Conservation (phyloP, 2,888 invertebrate species). For the Macrosoma leucophasiata region DNA sequence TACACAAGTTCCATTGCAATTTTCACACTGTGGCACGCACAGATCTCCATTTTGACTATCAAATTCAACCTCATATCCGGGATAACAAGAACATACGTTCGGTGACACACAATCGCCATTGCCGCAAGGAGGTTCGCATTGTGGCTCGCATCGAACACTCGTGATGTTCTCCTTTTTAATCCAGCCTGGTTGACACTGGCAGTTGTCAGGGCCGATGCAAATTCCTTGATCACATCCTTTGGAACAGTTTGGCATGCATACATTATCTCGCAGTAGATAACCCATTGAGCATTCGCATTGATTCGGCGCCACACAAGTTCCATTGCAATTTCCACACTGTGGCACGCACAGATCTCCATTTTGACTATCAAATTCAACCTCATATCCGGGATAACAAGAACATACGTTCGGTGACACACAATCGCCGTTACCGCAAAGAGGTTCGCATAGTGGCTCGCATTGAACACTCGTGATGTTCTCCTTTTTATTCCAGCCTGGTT, state of each 20-base stretch:
- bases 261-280: constrained; percentile 12
- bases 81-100: constrained; percentile 55
- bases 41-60: constrained; percentile 22
- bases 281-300: constrained; percentile 52
- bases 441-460: constrained; percentile 18
- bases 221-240: constrained; percentile 28
- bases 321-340: constrained; percentile 58
- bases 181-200: constrained; percentile 11
- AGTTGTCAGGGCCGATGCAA: constrained; percentile 30
- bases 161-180: constrained; percentile 1
- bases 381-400: constrained; percentile 20
- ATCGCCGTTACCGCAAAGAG: constrained; percentile 18
- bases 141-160: constrained; percentile 32
- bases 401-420: constrained; percentile 25
- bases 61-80: constrained; percentile 36
- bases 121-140: constrained; percentile 57
- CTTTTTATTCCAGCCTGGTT: constrained; percentile 22
- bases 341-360: constrained; percentile 52
- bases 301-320: constrained; percentile 57
- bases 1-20: constrained; percentile 32
- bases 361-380: constrained; percentile 7
- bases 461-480: neutral
- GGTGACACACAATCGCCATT: constrained; percentile 66
- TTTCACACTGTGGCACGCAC: constrained; percentile 24
- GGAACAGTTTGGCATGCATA: constrained; percentile 26